Conservation (phyloP, 2,113 vertebrate species). For the Sciurus niger region DNA sequence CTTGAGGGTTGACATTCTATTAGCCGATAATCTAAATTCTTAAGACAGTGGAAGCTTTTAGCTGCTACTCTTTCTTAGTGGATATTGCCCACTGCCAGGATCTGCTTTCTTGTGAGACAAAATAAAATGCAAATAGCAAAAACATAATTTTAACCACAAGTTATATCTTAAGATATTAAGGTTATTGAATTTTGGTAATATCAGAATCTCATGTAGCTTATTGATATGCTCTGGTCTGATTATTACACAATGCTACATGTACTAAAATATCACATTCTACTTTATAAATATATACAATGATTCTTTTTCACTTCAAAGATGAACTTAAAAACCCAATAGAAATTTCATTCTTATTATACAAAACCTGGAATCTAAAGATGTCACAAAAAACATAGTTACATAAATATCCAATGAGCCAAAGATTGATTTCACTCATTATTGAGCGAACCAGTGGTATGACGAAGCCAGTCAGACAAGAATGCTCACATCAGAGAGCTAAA, state of each 20-base stretch:
- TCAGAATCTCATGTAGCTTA: neutral
- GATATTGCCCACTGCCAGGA: neutral
- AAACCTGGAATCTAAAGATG: slow-evolving; percentile 11
- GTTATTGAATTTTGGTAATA: slow-evolving; percentile 16
- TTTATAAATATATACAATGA: neutral
- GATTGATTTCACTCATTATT: neutral
- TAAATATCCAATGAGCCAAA: slow-evolving; percentile 1
- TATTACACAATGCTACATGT: too few relatives aligned
- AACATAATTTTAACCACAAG: neutral
- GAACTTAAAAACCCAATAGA: neutral
- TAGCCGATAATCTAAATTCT: slow-evolving; percentile 39
- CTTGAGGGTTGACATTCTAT: slow-evolving; percentile 39
- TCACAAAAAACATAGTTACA: neutral
- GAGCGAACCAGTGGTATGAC: neutral
- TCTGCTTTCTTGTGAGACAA: neutral
- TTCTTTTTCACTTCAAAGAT: neutral
- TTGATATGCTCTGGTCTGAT: too few relatives aligned
- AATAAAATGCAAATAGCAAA: slow-evolving; percentile 33
- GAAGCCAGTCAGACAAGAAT: neutral
- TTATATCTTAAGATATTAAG: neutral
- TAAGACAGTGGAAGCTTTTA: neutral
- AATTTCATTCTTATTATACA: neutral
- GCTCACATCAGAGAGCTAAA: neutral
- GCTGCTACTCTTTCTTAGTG: neutral
- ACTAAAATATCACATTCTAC: neutral